These are phyloP conservation scores for Sepiola atlantica DNA, from an alignment of 2,888 invertebrate species.

Conservation along the genomic window DNA sequence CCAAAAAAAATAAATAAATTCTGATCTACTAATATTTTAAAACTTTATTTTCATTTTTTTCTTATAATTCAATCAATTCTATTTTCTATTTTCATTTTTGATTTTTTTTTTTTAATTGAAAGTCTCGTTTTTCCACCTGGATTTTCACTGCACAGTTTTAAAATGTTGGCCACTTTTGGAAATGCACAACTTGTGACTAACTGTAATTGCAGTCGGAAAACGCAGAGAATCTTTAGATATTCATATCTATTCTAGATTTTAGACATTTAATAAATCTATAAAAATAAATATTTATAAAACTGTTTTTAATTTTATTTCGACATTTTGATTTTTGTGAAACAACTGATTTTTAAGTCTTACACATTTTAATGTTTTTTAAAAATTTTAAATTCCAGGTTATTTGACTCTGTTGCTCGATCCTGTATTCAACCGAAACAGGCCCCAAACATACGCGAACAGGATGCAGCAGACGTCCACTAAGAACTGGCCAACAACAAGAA, in stretches of 20 bases:
- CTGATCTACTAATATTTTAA: neutral
- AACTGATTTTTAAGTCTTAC: too few relatives aligned
- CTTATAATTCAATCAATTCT: neutral
- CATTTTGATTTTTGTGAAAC: too few relatives aligned
- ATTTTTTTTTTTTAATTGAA: neutral
- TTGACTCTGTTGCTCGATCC: constrained; percentile 96
- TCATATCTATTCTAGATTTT: too few relatives aligned
- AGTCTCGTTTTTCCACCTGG: neutral
- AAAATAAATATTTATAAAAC: too few relatives aligned
- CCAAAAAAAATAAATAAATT: too few relatives aligned
- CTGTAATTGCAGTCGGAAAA: neutral
- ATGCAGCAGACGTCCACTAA: constrained; percentile 57
- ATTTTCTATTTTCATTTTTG: neutral
- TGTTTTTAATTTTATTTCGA: too few relatives aligned
- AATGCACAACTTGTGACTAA: neutral
- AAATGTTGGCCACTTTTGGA: neutral
- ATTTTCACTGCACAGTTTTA: neutral
- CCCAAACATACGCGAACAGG: constrained; percentile 56
- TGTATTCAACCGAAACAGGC: constrained; percentile 81
- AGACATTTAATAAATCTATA: too few relatives aligned
- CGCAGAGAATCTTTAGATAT: too few relatives aligned
- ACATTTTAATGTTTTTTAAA: too few relatives aligned
- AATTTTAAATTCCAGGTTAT: constrained; percentile 82
- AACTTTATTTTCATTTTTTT: neutral
- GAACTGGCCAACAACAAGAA: neutral